Conservation (phyloP, 2,888 invertebrate species). For the Sinopyrophorus schimmeli region DNA sequence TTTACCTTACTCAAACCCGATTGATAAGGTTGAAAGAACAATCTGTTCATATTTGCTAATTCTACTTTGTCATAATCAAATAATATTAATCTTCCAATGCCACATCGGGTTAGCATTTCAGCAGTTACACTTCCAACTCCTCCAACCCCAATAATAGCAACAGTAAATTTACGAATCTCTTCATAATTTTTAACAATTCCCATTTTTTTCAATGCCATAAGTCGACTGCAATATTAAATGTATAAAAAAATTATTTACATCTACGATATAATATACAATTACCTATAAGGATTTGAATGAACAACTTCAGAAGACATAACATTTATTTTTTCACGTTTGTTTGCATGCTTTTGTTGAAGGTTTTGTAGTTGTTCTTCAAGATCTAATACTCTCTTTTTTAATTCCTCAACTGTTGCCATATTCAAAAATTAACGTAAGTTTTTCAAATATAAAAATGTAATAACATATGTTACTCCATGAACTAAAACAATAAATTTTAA, state of each 20-base stretch:
- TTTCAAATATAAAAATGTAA: no score
- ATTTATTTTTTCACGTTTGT: slow-evolving; percentile 72
- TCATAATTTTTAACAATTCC: slow-evolving; percentile 99
- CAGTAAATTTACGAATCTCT: slow-evolving; percentile 82
- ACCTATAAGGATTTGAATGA: slow-evolving; percentile 98
- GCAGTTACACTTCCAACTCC: slow-evolving; percentile 99
- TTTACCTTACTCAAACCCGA: slow-evolving; percentile 93
- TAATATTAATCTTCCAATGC: slow-evolving; percentile 93
- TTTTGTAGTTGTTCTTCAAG: slow-evolving; percentile 57
- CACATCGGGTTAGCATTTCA: slow-evolving; percentile 98
- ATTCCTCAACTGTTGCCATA: slow-evolving; percentile 65
- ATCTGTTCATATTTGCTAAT: slow-evolving; percentile 97
- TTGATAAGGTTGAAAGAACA: slow-evolving; percentile 98
- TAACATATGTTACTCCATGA: no score
- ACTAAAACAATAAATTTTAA: no score
- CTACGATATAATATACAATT: slow-evolving; percentile 32
- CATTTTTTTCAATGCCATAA: slow-evolving; percentile 99
- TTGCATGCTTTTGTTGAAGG: slow-evolving; percentile 9
- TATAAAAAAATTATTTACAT: slow-evolving; percentile 13
- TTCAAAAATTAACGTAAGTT: background rate
- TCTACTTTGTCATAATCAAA: slow-evolving; percentile 99
- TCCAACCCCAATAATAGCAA: slow-evolving; percentile 96
- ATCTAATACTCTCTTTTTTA: slow-evolving; percentile 65
- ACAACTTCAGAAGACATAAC: slow-evolving; percentile 95
- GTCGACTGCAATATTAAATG: slow-evolving; percentile 66